Conservation (phyloP, 2,888 invertebrate species). For the Hemithea aestivaria region DNA sequence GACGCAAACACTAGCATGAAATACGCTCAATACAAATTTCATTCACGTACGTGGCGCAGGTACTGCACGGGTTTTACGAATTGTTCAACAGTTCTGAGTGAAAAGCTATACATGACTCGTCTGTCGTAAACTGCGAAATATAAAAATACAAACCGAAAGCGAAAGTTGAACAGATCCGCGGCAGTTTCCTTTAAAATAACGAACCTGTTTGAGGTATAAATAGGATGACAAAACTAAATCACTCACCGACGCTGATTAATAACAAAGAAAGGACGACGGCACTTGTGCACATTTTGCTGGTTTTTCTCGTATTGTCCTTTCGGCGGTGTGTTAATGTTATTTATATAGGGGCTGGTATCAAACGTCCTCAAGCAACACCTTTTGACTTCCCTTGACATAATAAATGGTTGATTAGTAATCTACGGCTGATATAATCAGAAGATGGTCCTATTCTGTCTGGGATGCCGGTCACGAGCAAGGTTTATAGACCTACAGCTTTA, state of each 20-base stretch:
- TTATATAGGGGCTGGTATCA: slow-evolving; percentile 67
- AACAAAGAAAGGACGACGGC: slow-evolving; percentile 31
- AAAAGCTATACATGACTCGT: slow-evolving; percentile 24
- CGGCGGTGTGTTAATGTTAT: slow-evolving; percentile 35
- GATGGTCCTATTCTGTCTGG: slow-evolving; percentile 10
- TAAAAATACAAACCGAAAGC: slow-evolving; percentile 15
- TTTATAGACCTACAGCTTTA: slow-evolving; percentile 9
- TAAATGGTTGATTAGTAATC: slow-evolving; percentile 35
- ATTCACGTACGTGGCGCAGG: slow-evolving; percentile 22
- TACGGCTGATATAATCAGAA: slow-evolving; percentile 14
- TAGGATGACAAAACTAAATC: slow-evolving; percentile 2
- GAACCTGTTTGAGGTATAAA: slow-evolving; percentile 2
- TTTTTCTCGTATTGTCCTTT: slow-evolving; percentile 46
- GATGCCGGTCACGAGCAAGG: slow-evolving; percentile 20
- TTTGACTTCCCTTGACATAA: slow-evolving; percentile 51
- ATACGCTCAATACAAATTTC: slow-evolving; percentile 22
- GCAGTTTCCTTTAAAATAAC: neutral
- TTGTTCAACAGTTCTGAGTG: slow-evolving; percentile 19
- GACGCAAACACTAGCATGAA: slow-evolving; percentile 9
- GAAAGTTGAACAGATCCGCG: slow-evolving; percentile 11
- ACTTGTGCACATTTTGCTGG: slow-evolving; percentile 53
- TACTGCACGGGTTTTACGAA: slow-evolving; percentile 12
- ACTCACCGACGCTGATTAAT: slow-evolving; percentile 32
- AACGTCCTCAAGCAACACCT: slow-evolving; percentile 38
- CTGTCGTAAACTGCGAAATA: slow-evolving; percentile 13